These are phyloP conservation scores for Cerceris ruficornis DNA, from an alignment of 2,888 invertebrate species.

Conservation along the genomic window DNA sequence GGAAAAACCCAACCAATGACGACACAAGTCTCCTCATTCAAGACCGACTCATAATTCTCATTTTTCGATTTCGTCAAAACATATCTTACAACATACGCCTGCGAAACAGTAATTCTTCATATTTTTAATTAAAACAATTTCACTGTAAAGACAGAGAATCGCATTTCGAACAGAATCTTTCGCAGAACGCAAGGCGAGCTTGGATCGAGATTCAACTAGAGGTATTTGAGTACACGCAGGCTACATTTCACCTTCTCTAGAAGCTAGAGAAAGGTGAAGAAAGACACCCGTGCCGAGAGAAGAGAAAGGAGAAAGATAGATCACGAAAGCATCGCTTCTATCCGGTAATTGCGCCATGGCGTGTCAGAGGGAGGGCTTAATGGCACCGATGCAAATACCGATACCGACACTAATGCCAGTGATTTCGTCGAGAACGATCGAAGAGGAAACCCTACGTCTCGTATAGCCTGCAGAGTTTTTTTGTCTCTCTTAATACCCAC, in stretches of 20 bases:
- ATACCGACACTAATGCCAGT: constrained; percentile 73
- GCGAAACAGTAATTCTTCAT: too few relatives aligned
- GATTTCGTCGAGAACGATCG: constrained; percentile 66
- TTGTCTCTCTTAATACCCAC: constrained; percentile 6
- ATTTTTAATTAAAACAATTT: too few relatives aligned
- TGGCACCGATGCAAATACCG: constrained; percentile 78
- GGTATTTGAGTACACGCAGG: constrained; percentile 13
- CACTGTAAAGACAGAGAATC: too few relatives aligned
- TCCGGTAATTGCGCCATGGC: constrained; percentile 77
- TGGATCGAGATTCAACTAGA: constrained; percentile 39
- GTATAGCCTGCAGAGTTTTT: constrained; percentile 5
- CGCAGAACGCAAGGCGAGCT: constrained; percentile 19
- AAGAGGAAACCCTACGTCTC: constrained; percentile 49
- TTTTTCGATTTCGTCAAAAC: too few relatives aligned
- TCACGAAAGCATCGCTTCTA: constrained; percentile 72
- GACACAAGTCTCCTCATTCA: too few relatives aligned
- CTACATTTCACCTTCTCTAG: constrained; percentile 6
- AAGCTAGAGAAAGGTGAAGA: constrained; percentile 26
- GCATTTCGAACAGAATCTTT: too few relatives aligned
- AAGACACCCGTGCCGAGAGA: constrained; percentile 23
- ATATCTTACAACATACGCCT: too few relatives aligned
- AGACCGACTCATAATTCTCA: too few relatives aligned
- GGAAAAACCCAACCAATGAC: too few relatives aligned
- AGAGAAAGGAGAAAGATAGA: constrained; percentile 59
- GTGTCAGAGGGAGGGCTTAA: constrained; percentile 74